Evolutionary conservation across 2,113 vertebrate genomes (phyloP), one percentile per base, ranked within the genome.

Genomic region (Carettochelys insculpta): DNA sequence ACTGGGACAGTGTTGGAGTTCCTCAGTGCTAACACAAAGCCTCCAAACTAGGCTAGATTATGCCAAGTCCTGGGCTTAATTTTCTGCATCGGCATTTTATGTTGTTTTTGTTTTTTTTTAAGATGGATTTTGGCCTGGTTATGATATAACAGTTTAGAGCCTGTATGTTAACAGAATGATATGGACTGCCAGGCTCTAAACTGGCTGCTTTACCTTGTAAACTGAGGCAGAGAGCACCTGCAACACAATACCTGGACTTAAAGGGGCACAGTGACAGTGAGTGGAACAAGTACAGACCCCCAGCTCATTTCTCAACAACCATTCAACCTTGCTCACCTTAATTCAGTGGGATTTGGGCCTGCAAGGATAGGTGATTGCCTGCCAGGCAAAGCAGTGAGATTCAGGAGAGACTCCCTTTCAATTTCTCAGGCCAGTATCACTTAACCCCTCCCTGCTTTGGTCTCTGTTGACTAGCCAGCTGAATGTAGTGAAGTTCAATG

Each of bases 391-490:
- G 52, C 0, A 86, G 19, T 65, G 45, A 50, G 27, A 20, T 58
- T n/a, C 48, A 6, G n/a, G 24, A 82, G 65, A 77, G 43, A 87
- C 77, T 56, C 56, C 20, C 29, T 6, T 53, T 76, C 24, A 31
- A 58, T 83, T 77, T 75, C 50, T 82, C 38, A 56, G 52, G 50
- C 4, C 58, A 6, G 50, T 24, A 27, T 65, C 84, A 91, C 1
- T 61, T 65, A 2, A 27, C 58, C 34, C 82, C 81, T 51, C 6
- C 87, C 83, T n/a, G 9, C 13, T 89, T 91, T 85, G 58, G 50
- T 22, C 90, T 80, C 79, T 45, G 79, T 88, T 48, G 16, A 50
- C 50, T 75, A 83, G 77, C 91, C 90, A 92, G 65, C 20, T 82
- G 80, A 89, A 41, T 41, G 27, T 1, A 5, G 83, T 87, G 92